phyloP scores from a whole-genome alignment of 2,797 vertebrate species.

The Periophthalmus magnuspinnatus region DNA sequence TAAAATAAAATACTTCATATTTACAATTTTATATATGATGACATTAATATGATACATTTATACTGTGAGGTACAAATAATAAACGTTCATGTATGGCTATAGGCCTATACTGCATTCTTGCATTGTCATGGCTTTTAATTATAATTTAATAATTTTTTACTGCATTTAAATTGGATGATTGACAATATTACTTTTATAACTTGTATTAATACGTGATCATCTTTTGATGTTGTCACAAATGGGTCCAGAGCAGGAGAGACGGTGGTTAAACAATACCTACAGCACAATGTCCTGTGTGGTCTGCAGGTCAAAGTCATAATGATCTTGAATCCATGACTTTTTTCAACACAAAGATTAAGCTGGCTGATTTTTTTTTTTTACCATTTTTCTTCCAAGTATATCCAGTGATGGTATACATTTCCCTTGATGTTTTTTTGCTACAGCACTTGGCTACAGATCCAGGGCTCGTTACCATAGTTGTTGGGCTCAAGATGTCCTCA shows the following conservation, averaged over 20 bases:
- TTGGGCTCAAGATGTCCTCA: slow-evolving; percentile 7
- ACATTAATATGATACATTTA: slow-evolving; percentile 31
- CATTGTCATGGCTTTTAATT: slow-evolving; percentile 58
- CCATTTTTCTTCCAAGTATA: slow-evolving; percentile 15
- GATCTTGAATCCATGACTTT: neutral
- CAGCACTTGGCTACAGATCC: slow-evolving; percentile 23
- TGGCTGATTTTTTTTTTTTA: slow-evolving; percentile 20
- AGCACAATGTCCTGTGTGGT: slow-evolving; percentile 15
- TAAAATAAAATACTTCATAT: slow-evolving; percentile 49
- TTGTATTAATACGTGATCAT: slow-evolving; percentile 44
- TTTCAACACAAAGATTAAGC: slow-evolving; percentile 1
- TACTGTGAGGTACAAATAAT: slow-evolving; percentile 48
- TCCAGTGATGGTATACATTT: slow-evolving; percentile 36
- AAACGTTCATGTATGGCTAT: slow-evolving; percentile 48
- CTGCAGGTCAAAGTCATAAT: slow-evolving; percentile 7
- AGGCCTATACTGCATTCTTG: slow-evolving; percentile 46
- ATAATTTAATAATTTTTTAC: slow-evolving; percentile 18
- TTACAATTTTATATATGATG: slow-evolving; percentile 30
- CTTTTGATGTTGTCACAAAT: slow-evolving; percentile 15
- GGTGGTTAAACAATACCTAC: neutral
- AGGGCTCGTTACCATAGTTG: slow-evolving; percentile 32
- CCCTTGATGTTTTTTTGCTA: slow-evolving; percentile 46
- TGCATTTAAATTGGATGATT: slow-evolving; percentile 31
- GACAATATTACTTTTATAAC: slow-evolving; percentile 17
- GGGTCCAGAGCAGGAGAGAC: slow-evolving; percentile 12